Evolutionary conservation across 1,140 invertebrate genomes (phyloP).

Genomic region (Pemphigus obesinymphae): DNA sequence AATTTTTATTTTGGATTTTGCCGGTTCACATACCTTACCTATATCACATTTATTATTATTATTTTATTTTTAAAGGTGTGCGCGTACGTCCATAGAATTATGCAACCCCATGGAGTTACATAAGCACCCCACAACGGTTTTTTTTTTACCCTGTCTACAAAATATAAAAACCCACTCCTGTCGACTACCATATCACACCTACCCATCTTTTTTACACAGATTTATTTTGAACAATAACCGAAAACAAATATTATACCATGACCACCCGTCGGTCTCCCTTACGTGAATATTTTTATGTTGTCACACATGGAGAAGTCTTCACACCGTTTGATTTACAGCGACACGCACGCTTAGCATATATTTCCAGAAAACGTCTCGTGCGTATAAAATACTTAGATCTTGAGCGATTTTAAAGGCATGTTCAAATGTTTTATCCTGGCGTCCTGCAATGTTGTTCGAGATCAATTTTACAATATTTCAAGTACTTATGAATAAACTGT

Average conservation of each 20-base stretch:
- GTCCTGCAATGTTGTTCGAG: too few relatives aligned
- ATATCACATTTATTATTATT: not conserved
- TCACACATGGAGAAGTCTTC: not conserved
- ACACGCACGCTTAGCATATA: not conserved
- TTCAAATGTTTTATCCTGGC: too few relatives aligned
- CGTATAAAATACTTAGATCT: not conserved
- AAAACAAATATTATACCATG: not conserved
- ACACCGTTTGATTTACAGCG: constrained; percentile 13
- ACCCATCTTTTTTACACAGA: not conserved
- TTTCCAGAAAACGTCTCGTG: not conserved
- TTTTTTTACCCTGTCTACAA: not conserved
- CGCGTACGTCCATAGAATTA: not conserved
- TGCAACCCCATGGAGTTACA: constrained; percentile 12
- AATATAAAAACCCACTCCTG: not conserved
- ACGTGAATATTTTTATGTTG: constrained; percentile 1
- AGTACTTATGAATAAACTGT: too few relatives aligned
- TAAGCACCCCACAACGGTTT: not conserved
- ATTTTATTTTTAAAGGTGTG: not conserved
- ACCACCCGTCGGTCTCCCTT: not conserved
- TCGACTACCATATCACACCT: not conserved
- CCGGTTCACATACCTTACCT: too few relatives aligned
- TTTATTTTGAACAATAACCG: constrained; percentile 10
- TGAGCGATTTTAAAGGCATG: too few relatives aligned
- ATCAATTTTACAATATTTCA: too few relatives aligned
- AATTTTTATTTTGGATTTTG: not conserved